These are phyloP conservation scores for Suricata suricatta DNA, from an alignment of 2,113 vertebrate genomes.

Conservation along the genomic window DNA sequence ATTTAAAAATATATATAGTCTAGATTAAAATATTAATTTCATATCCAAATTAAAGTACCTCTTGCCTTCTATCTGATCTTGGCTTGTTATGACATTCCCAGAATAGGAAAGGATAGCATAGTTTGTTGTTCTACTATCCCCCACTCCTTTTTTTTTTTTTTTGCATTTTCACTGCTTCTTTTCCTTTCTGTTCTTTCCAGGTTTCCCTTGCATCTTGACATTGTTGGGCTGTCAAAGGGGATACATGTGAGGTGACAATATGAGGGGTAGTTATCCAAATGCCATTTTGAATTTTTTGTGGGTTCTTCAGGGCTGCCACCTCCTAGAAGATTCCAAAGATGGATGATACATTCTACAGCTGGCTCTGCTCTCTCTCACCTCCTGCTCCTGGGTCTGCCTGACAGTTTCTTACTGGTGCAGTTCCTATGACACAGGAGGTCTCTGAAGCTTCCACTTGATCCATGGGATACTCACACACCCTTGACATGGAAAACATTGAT, in stretches of 20 bases:
- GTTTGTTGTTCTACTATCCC: not conserved
- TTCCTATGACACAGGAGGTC: conserved; percentile 60
- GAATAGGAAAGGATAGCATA: not conserved
- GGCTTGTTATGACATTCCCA: not conserved
- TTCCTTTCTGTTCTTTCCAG: conserved; percentile 13
- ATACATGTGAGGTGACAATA: not conserved
- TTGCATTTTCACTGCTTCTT: not conserved
- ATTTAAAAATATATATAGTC: not conserved
- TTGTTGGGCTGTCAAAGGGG: not conserved
- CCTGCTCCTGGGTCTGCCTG: not conserved
- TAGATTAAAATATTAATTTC: not conserved
- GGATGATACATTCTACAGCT: conserved; percentile 14
- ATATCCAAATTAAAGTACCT: not conserved
- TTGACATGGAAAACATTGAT: not conserved
- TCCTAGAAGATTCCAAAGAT: conserved; percentile 27
- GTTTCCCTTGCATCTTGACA: not conserved
- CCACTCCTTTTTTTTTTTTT: not conserved
- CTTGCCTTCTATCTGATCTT: not conserved
- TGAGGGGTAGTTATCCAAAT: conserved; percentile 19
- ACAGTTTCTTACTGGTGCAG: conserved; percentile 1
- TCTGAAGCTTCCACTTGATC: not conserved
- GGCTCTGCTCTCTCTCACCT: conserved; percentile 48
- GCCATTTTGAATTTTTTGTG: not conserved
- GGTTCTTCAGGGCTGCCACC: not conserved
- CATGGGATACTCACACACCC: not conserved